Base-by-base conservation (phyloP, 1,140 invertebrate genomes). In the Drosophila seguyi region DNA sequence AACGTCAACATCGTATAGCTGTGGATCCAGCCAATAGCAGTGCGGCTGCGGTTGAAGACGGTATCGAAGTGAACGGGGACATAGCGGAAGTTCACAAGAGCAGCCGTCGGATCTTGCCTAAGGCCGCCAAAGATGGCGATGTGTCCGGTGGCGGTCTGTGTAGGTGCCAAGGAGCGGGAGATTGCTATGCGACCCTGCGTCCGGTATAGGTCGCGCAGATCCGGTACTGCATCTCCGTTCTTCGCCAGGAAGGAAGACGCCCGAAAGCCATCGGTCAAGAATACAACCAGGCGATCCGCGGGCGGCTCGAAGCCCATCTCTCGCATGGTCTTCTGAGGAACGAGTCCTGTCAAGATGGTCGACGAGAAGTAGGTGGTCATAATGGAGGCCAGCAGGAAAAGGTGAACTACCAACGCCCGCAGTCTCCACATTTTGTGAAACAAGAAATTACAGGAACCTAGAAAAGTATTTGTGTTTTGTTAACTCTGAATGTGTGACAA, bases 41-140 rank as follows among this genome's bases (percentile, higher is more conserved):
- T 53, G 1, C 50, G 22, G 31, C 83, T 98, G 93, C 97, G 95
- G 94, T 99, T 99, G 83, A 99, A 98, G 3, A 99, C 95, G 36
- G 98, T 98, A 94, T 99, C 99, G 95, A 99, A 99, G 85, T 98
- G 95, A 13, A 99, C 96, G n/a, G 97, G 97, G 94, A 99, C 99
- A 90, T 97, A 96, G 93, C 98, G 97, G 97, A 98, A 99, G 16
- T 98, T 97, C 92, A 96, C 97, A 27, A 97, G 95, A 45, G 99
- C 95, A 38, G 98, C 20, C n/a, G n/a, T n/a, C 7, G 99, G 98
- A 94, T 99, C 98, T 95, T 99, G 99, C 93, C 99, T 98, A 58
- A 99, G 96, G 13, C 98, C 92, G 67, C 97, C 98, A 84, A 98
- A 96, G 0, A 99, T 94, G 25, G 98, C 98, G 31, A 99, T 97